Evolutionary conservation across 2,888 invertebrate genomes (phyloP).

Genomic region (Chromoteleia sp.): DNA sequence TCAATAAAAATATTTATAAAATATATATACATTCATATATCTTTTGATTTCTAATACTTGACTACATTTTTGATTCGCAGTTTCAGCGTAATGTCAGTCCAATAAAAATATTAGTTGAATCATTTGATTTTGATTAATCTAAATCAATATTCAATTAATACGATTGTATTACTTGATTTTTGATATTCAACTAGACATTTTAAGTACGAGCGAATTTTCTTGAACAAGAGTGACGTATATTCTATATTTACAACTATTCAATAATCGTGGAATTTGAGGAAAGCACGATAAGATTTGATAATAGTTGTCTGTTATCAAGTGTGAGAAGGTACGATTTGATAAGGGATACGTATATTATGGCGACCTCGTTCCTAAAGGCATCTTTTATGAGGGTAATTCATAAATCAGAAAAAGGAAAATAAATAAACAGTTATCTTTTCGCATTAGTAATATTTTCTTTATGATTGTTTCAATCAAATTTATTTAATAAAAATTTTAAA

Average conservation of each 20-base stretch:
- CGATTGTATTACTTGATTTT: too few species aligned
- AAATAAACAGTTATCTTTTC: neutral
- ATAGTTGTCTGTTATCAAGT: slow-evolving; percentile 19
- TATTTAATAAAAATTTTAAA: neutral
- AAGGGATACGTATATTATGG: slow-evolving; percentile 27
- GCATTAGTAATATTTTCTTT: too few species aligned
- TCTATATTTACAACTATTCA: slow-evolving; percentile 11
- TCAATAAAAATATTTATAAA: slow-evolving; percentile 56
- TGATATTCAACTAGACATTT: neutral
- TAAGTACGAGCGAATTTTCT: slow-evolving; percentile 4
- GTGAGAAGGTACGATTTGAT: slow-evolving; percentile 14
- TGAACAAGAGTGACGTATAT: neutral
- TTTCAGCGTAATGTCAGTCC: slow-evolving; percentile 5
- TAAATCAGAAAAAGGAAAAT: slow-evolving; percentile 2
- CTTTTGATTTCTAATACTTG: slow-evolving; percentile 11
- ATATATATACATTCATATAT: slow-evolving; percentile 43
- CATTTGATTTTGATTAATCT: neutral
- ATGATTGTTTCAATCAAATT: neutral
- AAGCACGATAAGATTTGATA: slow-evolving; percentile 14
- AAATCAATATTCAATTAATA: neutral
- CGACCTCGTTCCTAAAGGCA: slow-evolving; percentile 31
- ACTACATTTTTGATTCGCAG: slow-evolving; percentile 17
- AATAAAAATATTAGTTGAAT: neutral
- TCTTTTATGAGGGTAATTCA: neutral
- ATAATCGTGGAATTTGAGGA: slow-evolving; percentile 10